Conservation (phyloP, 1,140 invertebrate genomes). For the Cryptotermes secundus region DNA sequence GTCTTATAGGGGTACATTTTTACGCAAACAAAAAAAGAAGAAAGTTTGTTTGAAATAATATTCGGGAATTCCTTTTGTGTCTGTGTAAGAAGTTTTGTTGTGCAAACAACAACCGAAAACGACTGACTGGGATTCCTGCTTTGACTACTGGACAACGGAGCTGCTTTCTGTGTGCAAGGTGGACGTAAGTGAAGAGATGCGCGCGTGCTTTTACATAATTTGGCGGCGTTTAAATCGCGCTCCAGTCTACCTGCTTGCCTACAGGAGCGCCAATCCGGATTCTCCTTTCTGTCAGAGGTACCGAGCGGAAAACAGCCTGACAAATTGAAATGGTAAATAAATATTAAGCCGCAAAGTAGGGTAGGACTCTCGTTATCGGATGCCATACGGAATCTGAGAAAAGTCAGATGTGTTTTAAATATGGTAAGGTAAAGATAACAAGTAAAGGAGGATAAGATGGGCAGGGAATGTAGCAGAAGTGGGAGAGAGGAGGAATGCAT, state of each 20-base stretch:
- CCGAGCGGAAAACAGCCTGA: background rate
- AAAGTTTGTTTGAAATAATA: constrained; percentile 9
- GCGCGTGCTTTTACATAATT: background rate
- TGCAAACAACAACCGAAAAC: constrained; percentile 9
- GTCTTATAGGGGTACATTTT: constrained; percentile 16
- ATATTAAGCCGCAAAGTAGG: background rate
- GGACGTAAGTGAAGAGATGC: background rate
- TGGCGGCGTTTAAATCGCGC: background rate
- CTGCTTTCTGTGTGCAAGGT: background rate
- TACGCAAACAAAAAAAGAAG: background rate
- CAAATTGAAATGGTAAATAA: background rate
- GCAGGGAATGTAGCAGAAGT: too few species aligned
- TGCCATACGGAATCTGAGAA: too few species aligned
- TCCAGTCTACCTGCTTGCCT: background rate
- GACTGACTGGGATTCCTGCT: background rate
- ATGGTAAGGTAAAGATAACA: too few species aligned
- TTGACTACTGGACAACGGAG: constrained; percentile 14
- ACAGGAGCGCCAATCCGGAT: background rate
- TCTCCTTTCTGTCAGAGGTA: too few species aligned
- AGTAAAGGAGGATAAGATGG: too few species aligned
- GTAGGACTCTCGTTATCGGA: background rate
- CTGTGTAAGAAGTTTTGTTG: constrained; percentile 7
- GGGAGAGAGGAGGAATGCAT: too few species aligned
- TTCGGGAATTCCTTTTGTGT: constrained; percentile 10
- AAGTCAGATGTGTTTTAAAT: too few species aligned